Percentiles rank a stretch among this genome's conserved stretches.
Conservation (phyloP, 2,797 vertebrate species). For the Sitta carolinensis region DNA sequence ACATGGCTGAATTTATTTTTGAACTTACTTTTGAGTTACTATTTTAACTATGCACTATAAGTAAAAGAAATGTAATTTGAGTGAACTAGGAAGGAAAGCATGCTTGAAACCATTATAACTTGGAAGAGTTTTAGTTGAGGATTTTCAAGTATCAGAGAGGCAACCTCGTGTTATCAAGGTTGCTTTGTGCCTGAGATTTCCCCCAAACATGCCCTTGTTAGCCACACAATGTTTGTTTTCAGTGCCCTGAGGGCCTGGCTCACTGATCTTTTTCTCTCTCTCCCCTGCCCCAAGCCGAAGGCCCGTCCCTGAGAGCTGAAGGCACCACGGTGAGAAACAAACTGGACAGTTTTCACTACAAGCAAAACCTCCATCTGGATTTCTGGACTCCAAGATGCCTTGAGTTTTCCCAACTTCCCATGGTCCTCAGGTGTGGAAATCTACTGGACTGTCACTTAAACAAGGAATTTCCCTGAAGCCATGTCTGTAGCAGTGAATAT, state of each 20-base stretch:
- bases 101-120: background rate
- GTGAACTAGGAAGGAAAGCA: background rate
- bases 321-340: constrained; percentile 77
- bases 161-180: accelerated
- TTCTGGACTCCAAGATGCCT: constrained; percentile 93
- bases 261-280: constrained; percentile 8
- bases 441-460: constrained; percentile 87
- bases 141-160: background rate
- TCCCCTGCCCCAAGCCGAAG: constrained; percentile 86
- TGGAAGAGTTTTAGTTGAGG: background rate
- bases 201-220: background rate
- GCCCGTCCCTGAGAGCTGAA: constrained; percentile 92
- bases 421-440: constrained; percentile 95
- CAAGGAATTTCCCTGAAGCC: constrained; percentile 88
- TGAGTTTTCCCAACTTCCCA: constrained; percentile 91
- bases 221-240: background rate
- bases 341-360: constrained; percentile 82
- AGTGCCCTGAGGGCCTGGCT: background rate
- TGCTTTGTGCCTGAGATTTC: background rate
- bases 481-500: constrained; percentile 81
- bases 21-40: background rate
- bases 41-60: background rate
- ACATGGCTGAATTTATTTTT: background rate
- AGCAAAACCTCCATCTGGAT: constrained; percentile 80
- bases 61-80: background rate